phyloP scores from a whole-genome alignment of 2,113 vertebrate genomes.

The Notiomystis cincta region DNA sequence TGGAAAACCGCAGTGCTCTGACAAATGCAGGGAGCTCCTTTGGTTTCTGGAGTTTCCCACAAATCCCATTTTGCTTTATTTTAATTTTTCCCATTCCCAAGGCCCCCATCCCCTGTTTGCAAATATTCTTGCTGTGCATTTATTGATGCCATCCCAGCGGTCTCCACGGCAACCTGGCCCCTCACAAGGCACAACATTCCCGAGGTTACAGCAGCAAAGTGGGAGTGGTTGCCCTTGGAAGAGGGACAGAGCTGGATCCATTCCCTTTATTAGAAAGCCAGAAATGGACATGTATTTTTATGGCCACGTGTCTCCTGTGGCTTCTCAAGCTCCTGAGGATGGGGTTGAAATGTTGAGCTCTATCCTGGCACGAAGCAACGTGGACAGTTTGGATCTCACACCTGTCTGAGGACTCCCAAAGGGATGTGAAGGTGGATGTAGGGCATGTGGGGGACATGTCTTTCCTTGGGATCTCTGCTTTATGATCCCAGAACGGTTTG shows the following conservation, averaged over 20 bases:
- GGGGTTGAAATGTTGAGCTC: neutral
- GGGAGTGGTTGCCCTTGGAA: neutral
- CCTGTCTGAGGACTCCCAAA: neutral
- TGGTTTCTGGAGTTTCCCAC: neutral
- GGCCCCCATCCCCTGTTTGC: neutral
- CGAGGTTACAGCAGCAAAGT: neutral
- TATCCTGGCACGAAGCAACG: fast-evolving
- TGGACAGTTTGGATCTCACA: neutral
- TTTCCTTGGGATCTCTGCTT: neutral
- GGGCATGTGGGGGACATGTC: fast-evolving
- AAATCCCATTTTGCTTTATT: neutral
- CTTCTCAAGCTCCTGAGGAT: neutral
- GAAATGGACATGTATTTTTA: neutral
- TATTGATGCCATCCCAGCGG: neutral
- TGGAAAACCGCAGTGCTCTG: neutral
- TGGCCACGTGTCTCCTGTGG: neutral
- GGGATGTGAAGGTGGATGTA: neutral
- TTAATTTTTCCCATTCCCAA: neutral
- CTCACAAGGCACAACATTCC: neutral
- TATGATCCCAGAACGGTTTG: neutral
- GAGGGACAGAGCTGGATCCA: neutral
- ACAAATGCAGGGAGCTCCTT: neutral
- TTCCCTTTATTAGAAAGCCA: neutral
- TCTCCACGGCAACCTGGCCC: constrained; percentile 20
- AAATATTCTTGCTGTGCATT: neutral